These are phyloP conservation scores for Odontocolon sp. DNA, from an alignment of 2,888 invertebrate species.

Conservation along the genomic window DNA sequence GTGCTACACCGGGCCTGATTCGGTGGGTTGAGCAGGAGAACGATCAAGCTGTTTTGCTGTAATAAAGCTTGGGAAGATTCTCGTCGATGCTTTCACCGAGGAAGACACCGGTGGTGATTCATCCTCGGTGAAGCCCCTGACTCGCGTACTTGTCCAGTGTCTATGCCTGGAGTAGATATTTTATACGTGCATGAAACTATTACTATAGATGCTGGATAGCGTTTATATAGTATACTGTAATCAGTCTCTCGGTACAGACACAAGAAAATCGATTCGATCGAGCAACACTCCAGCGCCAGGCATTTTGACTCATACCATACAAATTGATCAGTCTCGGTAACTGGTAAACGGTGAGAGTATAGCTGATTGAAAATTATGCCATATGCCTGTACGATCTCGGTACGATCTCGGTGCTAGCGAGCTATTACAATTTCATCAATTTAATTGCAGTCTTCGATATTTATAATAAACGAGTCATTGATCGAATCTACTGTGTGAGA, in stretches of 20 bases:
- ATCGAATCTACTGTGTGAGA: conserved; percentile 18
- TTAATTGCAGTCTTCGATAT: conserved; percentile 50
- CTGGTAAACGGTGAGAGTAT: conserved; percentile 55
- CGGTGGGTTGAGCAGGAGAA: conserved; percentile 23
- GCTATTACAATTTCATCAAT: conserved; percentile 57
- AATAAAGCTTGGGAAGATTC: conserved; percentile 65
- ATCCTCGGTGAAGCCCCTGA: conserved; percentile 33
- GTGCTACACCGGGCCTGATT: conserved; percentile 17
- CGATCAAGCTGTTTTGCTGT: conserved; percentile 66
- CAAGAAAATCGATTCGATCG: conserved; percentile 58
- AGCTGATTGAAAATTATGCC: conserved; percentile 59
- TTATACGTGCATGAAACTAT: neutral
- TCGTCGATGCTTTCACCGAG: conserved; percentile 8
- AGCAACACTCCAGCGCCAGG: neutral
- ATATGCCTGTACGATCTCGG: conserved; percentile 17
- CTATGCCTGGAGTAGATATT: neutral
- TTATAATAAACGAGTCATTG: conserved; percentile 50
- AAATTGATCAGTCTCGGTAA: conserved; percentile 60
- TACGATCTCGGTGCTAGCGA: conserved; percentile 41
- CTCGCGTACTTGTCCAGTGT: neutral
- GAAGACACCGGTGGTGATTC: conserved; percentile 61
- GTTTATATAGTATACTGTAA: conserved; percentile 21
- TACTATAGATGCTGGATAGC: conserved; percentile 31
- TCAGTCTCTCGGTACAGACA: conserved; percentile 37
- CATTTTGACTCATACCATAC: conserved; percentile 32